Base-by-base conservation (phyloP, 2,888 invertebrate genomes). In the Dynastes grantii region DNA sequence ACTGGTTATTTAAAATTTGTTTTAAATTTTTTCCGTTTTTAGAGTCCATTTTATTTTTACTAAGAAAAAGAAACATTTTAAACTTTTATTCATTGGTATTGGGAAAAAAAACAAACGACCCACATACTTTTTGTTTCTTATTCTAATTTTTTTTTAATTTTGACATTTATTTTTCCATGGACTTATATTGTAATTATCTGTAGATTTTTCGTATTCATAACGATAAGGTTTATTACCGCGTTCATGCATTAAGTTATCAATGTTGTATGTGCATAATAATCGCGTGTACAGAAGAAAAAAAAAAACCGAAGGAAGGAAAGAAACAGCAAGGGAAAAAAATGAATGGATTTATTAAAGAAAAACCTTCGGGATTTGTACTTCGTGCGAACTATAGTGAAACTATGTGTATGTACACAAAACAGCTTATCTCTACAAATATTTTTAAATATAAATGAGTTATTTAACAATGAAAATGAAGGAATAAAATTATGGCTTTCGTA, bases 161-260 rank as follows among this genome's bases (percentile, higher is more conserved):
- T n/a, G n/a, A n/a, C n/a, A n/a, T n/a, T n/a, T n/a, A n/a, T n/a
- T n/a, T n/a, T n/a, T n/a, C n/a, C n/a, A n/a, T n/a, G n/a, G 22
- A 22, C 16, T 58, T 58, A 22, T 22, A 58, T 58, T 22, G 5
- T 22, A 58, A 58, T 58, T 58, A 71, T 71, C 53, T n/a, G 11
- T 27, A 51, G 37, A 67, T 67, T 67, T 67, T 67, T 67, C 65
- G 45, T 40, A 67, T 67, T 67, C 65, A 22, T 49, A 1, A 45
- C 65, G 65, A 67, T 67, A 67, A 67, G 16, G 55, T 40, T 65
- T 45, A 45, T 45, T 67, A 67, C 49, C n/a, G 40, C n/a, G 22
- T 67, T 40, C 65, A 67, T 67, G 22, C 65, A 67, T 67, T 67
- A 45, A 45, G 65, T 67, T 67, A 67, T 67, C 22, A 45, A 67